Conservation (phyloP, 2,888 invertebrate species). For the Machimus rusticus region DNA sequence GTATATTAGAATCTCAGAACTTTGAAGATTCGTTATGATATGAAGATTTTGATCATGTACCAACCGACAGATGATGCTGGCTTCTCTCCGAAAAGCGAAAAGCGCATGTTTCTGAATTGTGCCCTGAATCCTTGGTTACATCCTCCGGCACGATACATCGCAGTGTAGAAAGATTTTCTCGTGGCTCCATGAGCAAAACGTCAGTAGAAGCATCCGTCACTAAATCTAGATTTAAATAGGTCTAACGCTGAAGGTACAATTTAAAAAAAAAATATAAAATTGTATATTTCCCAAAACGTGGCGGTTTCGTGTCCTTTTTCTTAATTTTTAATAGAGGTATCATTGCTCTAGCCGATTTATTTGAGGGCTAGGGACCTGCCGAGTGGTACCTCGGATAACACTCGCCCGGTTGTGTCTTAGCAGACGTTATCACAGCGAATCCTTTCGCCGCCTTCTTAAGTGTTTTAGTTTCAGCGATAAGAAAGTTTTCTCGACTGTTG, state of each 20-base stretch:
- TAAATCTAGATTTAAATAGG: not conserved
- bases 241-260: not conserved
- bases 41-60: not conserved
- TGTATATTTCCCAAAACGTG: not conserved
- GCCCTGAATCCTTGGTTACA: not conserved
- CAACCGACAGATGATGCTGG: not conserved
- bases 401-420: not conserved
- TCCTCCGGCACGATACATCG: not conserved
- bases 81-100: not conserved
- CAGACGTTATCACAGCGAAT: not conserved
- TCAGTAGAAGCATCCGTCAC: not conserved
- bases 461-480: slow-evolving; percentile 7
- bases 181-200: not conserved
- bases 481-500: slow-evolving; percentile 20
- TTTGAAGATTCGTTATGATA: not conserved
- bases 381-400: not conserved
- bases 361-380: not conserved
- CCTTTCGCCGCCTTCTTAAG: not conserved
- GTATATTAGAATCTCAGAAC: not conserved
- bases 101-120: not conserved
- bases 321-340: not conserved
- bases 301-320: not conserved
- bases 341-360: not conserved
- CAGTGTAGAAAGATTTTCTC: not conserved
- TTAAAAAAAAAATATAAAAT: not conserved